Percentiles rank a stretch among this genome's conserved stretches.
Evolutionary conservation across 2,888 invertebrate species (phyloP).

Genomic region (Smittia aterrima): DNA sequence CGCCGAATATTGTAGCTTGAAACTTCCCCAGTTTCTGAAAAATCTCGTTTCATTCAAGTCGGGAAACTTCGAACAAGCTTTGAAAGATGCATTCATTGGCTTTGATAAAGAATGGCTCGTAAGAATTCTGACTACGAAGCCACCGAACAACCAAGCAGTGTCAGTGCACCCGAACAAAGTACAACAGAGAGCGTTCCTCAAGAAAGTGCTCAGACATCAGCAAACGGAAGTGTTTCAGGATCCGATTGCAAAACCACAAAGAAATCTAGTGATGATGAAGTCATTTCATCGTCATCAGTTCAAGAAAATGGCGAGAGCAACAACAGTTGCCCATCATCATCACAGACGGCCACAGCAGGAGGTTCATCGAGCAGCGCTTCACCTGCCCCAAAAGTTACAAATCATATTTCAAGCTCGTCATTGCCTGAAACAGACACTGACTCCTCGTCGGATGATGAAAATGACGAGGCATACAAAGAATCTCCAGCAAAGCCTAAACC

Average conservation of each 20-base stretch:
- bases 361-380: constrained; percentile 28
- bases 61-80: constrained; percentile 70
- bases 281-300: constrained; percentile 42
- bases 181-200: background rate
- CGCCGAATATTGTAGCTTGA: constrained; percentile 81
- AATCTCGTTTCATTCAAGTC: constrained; percentile 69
- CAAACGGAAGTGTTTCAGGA: background rate
- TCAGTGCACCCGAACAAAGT: background rate
- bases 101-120: constrained; percentile 80
- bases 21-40: constrained; percentile 82
- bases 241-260: constrained; percentile 39
- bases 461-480: constrained; percentile 22
- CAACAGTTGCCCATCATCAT: constrained; percentile 50
- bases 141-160: background rate
- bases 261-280: constrained; percentile 30
- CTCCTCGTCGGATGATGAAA: constrained; percentile 46
- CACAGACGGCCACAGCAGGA: constrained; percentile 44
- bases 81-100: constrained; percentile 82
- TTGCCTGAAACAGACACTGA: constrained; percentile 47
- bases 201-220: background rate
- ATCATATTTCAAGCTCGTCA: constrained; percentile 50
- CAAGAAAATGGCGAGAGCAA: constrained; percentile 22
- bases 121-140: constrained; percentile 54
- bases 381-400: constrained; percentile 37
- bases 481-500: background rate